Evolutionary conservation across 1,140 invertebrate genomes (phyloP).

Genomic region (Druon quercuslanigerum): DNA sequence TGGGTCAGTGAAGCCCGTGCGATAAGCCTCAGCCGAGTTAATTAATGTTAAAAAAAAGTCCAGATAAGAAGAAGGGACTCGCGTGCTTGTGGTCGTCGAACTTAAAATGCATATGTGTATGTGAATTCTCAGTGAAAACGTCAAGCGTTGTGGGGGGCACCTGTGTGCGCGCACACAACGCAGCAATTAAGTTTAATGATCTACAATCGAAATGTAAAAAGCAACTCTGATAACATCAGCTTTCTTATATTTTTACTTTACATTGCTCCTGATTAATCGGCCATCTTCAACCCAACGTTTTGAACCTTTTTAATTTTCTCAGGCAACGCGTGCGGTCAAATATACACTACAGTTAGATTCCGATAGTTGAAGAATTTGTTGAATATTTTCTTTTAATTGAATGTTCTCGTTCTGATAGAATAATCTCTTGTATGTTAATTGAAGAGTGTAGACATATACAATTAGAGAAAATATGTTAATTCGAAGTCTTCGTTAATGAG

Average conservation of each 20-base stretch:
- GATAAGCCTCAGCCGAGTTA: slow-evolving; percentile 56
- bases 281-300: neutral
- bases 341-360: neutral
- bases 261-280: neutral
- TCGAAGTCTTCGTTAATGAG: too few species aligned
- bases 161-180: slow-evolving; percentile 8
- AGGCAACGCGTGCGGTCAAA: slow-evolving; percentile 4
- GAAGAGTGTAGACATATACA: neutral
- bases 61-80: slow-evolving; percentile 48
- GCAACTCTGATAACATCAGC: neutral
- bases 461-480: neutral
- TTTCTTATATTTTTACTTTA: slow-evolving; percentile 9
- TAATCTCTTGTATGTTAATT: neutral
- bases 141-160: slow-evolving; percentile 8
- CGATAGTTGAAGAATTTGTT: neutral
- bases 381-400: neutral
- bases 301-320: slow-evolving; percentile 10
- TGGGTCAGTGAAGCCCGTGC: slow-evolving; percentile 40
- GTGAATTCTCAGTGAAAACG: slow-evolving; percentile 3
- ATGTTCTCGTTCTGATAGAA: neutral
- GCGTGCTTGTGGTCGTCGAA: slow-evolving; percentile 41
- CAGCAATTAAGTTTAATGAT: slow-evolving; percentile 10
- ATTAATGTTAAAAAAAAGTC: slow-evolving; percentile 58
- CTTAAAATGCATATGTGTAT: neutral
- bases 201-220: slow-evolving; percentile 16